Base-by-base conservation (phyloP, 2,113 vertebrate genomes). In the Rutilus rutilus region DNA sequence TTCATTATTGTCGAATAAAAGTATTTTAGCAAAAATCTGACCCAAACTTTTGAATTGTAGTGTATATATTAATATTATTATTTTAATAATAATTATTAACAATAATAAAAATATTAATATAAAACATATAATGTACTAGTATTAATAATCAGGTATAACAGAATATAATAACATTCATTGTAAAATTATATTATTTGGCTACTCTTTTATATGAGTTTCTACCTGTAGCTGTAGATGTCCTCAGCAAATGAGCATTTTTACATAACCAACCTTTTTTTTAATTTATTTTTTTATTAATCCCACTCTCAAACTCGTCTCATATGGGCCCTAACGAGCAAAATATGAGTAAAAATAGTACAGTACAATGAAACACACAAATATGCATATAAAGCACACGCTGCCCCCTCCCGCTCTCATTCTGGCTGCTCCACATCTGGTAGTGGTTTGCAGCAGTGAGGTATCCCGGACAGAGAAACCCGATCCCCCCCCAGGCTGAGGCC, bases 361-460 rank as follows among this genome's bases (percentile, higher is more conserved):
- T 67, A 65, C 64, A 71, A 12, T 42, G 36, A 71, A 74, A 87
- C 60, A 71, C 42, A 62, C 30, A 86, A 60, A 76, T 47, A 62
- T 64, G 33, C 77, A 27, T 64, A 45, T 65, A 62, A 74, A 25
- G 17, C 50, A 73, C 76, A 84, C 42, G 27, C 78, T 21, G 27
- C 17, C 57, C 65, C 77, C 71, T 36, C 64, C 82, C 78, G 76
- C 77, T 75, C 25, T 50, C n/a, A 59, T 65, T 57, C 17, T 81
- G 23, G 71, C 81, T 86, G 52, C 82, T 74, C 65, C 87, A 90
- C 89, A 90, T 90, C 89, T 90, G 89, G 81, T 88, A 87, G 78
- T 90, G 89, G 89, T 89, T 90, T 90, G 73, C 36, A 86, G 74
- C 67, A 83, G 82, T 87, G 82, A 89, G 85, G 90, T 86, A 90